Evolutionary conservation across 1,140 invertebrate genomes (phyloP).

Genomic region (Camponotus vicinus): DNA sequence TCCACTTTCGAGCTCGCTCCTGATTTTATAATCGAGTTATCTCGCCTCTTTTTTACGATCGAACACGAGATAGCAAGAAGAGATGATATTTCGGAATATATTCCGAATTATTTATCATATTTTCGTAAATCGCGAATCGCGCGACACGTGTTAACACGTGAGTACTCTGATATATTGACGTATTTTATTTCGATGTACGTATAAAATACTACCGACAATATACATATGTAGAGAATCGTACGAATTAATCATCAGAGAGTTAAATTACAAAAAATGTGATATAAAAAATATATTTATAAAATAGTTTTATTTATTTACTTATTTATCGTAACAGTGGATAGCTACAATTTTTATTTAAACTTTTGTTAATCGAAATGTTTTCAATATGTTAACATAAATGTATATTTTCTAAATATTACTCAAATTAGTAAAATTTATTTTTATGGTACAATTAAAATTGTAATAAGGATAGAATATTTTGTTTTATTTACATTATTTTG

Average conservation of each 20-base stretch:
- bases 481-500: slow-evolving; percentile 16
- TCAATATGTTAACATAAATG: not conserved
- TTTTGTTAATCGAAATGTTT: not conserved
- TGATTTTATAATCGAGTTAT: not conserved
- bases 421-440: slow-evolving; percentile 22
- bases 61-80: not conserved
- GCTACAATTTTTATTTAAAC: not conserved
- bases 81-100: not conserved
- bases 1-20: not conserved
- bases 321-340: not conserved
- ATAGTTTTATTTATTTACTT: not conserved
- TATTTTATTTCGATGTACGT: no score
- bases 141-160: no score
- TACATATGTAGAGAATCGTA: not conserved
- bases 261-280: not conserved
- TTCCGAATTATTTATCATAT: not conserved
- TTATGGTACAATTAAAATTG: not conserved
- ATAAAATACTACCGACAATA: no score
- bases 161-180: no score
- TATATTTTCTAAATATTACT: not conserved
- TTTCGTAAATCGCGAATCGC: no score
- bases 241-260: not conserved
- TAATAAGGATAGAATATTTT: no score
- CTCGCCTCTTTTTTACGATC: not conserved
- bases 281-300: no score